Percentiles rank a stretch among this genome's conserved stretches.
Evolutionary conservation across 2,113 vertebrate genomes (phyloP).

Genomic region (Cariama cristata): DNA sequence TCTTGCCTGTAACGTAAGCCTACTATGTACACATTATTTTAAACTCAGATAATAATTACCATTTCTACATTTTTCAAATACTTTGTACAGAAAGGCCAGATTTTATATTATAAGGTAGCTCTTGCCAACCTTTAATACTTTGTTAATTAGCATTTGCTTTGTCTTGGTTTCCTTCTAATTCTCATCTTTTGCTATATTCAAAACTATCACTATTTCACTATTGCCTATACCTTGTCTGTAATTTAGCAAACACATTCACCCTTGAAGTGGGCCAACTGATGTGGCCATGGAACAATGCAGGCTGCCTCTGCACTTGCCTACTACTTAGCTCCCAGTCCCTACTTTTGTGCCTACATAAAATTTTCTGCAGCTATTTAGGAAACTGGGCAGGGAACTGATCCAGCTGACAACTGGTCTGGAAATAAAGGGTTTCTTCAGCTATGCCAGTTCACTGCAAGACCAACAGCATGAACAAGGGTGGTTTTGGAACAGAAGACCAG

Average conservation of each 20-base stretch:
- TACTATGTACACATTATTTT: fast-evolving
- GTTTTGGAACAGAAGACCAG: not conserved
- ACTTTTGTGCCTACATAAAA: not conserved
- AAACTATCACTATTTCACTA: not conserved
- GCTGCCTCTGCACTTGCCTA: not conserved
- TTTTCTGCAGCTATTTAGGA: not conserved
- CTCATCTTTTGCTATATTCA: not conserved
- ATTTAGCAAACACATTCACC: not conserved
- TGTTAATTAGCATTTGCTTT: not conserved
- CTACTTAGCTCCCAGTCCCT: not conserved
- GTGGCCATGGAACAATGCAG: not conserved
- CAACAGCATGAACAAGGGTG: not conserved
- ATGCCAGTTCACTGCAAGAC: not conserved
- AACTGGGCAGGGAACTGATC: not conserved
- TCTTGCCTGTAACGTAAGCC: not conserved
- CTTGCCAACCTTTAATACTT: not conserved
- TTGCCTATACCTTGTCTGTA: not conserved
- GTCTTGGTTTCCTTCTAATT: not conserved
- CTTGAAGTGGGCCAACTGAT: not conserved
- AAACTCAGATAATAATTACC: not conserved
- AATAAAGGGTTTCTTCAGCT: not conserved
- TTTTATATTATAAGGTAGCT: not conserved
- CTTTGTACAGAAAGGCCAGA: not conserved
- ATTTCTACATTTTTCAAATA: not conserved
- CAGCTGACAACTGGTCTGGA: not conserved